Conservation (phyloP, 2,888 invertebrate genomes). For the Empis stercorea region DNA sequence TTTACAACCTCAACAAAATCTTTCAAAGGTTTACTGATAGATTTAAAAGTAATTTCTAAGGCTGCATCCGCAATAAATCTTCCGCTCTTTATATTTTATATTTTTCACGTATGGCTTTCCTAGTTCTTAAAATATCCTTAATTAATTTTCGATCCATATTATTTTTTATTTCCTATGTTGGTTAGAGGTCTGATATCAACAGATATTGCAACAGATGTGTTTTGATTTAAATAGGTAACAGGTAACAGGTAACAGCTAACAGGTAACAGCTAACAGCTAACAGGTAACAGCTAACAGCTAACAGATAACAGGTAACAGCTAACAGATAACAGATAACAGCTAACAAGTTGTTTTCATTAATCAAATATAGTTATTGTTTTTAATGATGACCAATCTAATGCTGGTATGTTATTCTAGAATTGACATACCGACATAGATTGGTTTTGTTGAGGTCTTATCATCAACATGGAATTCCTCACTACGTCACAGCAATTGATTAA, state of each 20-base stretch:
- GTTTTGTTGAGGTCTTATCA: too few relatives aligned
- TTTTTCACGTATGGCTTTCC: background rate
- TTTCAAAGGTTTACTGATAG: background rate
- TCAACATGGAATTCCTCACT: constrained; percentile 12
- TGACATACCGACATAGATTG: too few relatives aligned
- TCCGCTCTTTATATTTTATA: background rate
- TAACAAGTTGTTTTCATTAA: too few relatives aligned
- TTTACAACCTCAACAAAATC: background rate
- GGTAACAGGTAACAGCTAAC: too few relatives aligned
- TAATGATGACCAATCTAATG: constrained; percentile 14
- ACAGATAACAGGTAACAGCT: too few relatives aligned
- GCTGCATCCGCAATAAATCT: background rate
- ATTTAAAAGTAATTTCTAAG: background rate
- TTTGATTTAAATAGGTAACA: too few relatives aligned
- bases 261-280: too few relatives aligned
- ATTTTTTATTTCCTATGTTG: background rate
- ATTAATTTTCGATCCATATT: constrained; percentile 1
- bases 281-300: too few relatives aligned
- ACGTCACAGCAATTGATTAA: constrained; percentile 15
- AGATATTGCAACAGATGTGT: background rate
- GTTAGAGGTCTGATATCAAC: background rate
- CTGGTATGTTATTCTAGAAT: too few relatives aligned
- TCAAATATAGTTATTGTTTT: background rate
- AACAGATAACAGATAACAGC: too few relatives aligned
- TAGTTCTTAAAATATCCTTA: constrained; percentile 2